Base-by-base conservation (phyloP, 37 sponge, comb jelly and placozoan species). In the Ephydatia muelleri region DNA sequence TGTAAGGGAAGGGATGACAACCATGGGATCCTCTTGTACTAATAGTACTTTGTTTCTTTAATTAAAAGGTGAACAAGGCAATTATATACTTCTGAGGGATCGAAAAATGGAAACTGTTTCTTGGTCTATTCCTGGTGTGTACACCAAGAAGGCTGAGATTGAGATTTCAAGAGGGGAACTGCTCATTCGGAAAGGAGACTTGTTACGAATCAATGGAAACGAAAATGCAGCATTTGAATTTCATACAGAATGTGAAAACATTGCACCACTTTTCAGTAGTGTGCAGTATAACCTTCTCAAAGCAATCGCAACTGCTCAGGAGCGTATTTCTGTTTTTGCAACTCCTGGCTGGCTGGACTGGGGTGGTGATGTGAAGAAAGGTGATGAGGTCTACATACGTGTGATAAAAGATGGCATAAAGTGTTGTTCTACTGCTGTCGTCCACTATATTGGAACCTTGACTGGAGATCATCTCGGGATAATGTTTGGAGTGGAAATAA, bases 401-500 rank as follows among this genome's bases (percentile, higher is more conserved):
- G 27, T 84, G 11, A 49, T 65, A 65, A 31, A 21, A 40, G 67
- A 65, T 33, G 40, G 12, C 27, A 3, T 23, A 3, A 48, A n/a
- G 8, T 4, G 72, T 21, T 70, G 43, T 1, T 38, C 64, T 31
- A 27, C 16, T 67, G 92, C 87, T 48, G 34, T 47, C 9, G 67
- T 91, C 22, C 47, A 77, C 19, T 87, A 80, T 68, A 27, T 70
- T 80, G 92, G 92, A 66, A 23, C 23, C 27, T 65, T 91, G 39
- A 25, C 28, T 47, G 35, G 13, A 28, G 49, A 38, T n/a, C n/a
- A 49, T 5, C 49, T 69, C 0, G 93, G 93, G 23, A 87, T 38
- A 0, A 57, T 27, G 28, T 93, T 93, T 90, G 93, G 93, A 73
- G 87, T 93, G 29, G 93, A 93, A 67, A 76, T 93, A 29, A 64